Evolutionary conservation across 53 echinoderm and acorn worm species (phyloP).

Genomic region (Henricia sp.): DNA sequence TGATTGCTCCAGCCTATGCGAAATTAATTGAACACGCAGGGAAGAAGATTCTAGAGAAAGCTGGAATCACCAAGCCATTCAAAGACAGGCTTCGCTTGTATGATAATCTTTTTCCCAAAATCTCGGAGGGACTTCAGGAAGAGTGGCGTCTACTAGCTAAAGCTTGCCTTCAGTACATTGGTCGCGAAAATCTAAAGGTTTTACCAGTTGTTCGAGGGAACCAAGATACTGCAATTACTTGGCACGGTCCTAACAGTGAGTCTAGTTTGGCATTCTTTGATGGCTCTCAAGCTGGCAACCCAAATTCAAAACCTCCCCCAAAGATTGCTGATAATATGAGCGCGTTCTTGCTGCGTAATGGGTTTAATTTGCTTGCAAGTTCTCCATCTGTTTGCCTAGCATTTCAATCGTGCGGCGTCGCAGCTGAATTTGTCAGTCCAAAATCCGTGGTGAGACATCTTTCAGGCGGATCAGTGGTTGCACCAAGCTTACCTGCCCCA

Average conservation of each 20-base stretch:
- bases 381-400: slow-evolving; percentile 1
- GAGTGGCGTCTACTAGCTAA: slow-evolving; percentile 50
- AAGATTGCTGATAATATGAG: not conserved
- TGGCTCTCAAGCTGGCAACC: not conserved
- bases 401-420: slow-evolving; percentile 22
- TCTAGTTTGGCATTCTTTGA: slow-evolving; percentile 52
- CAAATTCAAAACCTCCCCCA: not conserved
- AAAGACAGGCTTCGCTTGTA: not conserved
- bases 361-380: slow-evolving; percentile 38
- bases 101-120: slow-evolving; percentile 45
- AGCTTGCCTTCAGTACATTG: slow-evolving; percentile 26
- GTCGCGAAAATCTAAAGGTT: slow-evolving; percentile 18
- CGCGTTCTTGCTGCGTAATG: slow-evolving; percentile 11
- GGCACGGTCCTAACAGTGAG: slow-evolving; percentile 53
- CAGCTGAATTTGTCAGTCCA: slow-evolving; percentile 33
- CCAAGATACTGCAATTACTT: slow-evolving; percentile 5
- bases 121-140: not conserved
- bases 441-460: slow-evolving; percentile 43
- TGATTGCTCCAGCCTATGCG: slow-evolving; percentile 76
- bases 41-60: not conserved
- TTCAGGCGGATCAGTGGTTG: not conserved
- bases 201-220: slow-evolving; percentile 33
- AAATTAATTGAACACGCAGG: slow-evolving; percentile 33
- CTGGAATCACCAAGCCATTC: not conserved
- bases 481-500: not conserved